Percentiles rank a stretch among this genome's conserved stretches.
phyloP scores from a whole-genome alignment of 2,888 invertebrate species.

The Harpagoxenus sublaevis region DNA sequence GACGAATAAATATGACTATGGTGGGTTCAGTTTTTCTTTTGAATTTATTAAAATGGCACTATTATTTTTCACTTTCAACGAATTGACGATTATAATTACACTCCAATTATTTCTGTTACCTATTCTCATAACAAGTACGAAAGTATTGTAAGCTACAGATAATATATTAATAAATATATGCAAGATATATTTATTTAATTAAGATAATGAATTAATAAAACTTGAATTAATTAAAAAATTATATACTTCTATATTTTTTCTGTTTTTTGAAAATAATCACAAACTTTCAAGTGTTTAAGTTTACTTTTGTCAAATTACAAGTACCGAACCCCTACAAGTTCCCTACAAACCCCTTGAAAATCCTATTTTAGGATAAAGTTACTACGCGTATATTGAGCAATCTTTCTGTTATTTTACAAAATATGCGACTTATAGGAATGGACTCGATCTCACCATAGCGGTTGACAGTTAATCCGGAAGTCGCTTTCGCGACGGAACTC shows the following conservation, averaged over 20 bases:
- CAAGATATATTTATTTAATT: not conserved
- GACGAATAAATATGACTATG: not conserved
- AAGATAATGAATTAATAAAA: not conserved
- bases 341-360: not conserved
- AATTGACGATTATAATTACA: slow-evolving; percentile 5
- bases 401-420: slow-evolving; percentile 6
- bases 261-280: not conserved
- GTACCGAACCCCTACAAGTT: not conserved
- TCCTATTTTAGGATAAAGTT: not conserved
- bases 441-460: not conserved
- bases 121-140: not conserved
- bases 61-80: not conserved
- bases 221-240: not conserved
- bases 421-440: not conserved
- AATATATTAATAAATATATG: not conserved
- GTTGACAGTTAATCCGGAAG: slow-evolving; percentile 33
- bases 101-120: not conserved
- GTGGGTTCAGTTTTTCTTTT: not conserved
- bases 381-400: not conserved
- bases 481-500: slow-evolving; percentile 29
- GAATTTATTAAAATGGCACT: not conserved
- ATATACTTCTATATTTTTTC: not conserved
- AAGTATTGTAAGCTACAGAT: not conserved
- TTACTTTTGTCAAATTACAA: not conserved
- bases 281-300: not conserved